Base-by-base conservation (phyloP, 2,797 vertebrate species). In the Leptodactylus fallax region DNA sequence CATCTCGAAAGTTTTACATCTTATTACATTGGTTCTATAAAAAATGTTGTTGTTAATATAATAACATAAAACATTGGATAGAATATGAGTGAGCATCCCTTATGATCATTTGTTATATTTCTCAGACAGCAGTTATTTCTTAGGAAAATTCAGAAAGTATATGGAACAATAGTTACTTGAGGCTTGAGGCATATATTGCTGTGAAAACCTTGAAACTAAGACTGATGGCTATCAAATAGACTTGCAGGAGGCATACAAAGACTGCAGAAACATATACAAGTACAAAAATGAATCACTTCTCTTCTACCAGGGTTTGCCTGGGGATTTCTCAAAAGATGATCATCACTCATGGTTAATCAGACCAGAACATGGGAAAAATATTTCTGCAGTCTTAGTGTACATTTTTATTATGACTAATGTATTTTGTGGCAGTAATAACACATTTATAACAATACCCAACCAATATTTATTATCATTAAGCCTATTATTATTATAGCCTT, bases 341-440 rank as follows among this genome's bases (percentile, higher is more conserved):
- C 72, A 85, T 78, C 58, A 77, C 53, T 85, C 72, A 85, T 78
- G 47, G 58, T 12, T 85, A 85, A 85, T 63, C 71, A 63, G 71
- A 11, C 45, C 45, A 63, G 23, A 76, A 78, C 36, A 85, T 5
- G 13, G 10, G 45, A 11, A 21, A 69, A 51, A 49, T 16, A 77
- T 17, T 23, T 25, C 72, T 85, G 8, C 36, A 4, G 16, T 17
- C 45, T n/a, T 17, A 36, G 14, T 7, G 5, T 53, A 17, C 4
- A 23, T 21, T 36, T 13, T 36, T 17, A 77, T 77, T 23, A 77
- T 53, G 21, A 53, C 12, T 77, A 14, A 76, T 74, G 7, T 16
- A 1, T 67, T 45, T 16, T 16, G 0, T 9, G 27, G 23, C 13
- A 36, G n/a, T 7, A 17, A 36, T 13, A 23, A 21, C 1, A 74